Base-by-base conservation (phyloP, 2,888 invertebrate species). In the Vanessa cardui region DNA sequence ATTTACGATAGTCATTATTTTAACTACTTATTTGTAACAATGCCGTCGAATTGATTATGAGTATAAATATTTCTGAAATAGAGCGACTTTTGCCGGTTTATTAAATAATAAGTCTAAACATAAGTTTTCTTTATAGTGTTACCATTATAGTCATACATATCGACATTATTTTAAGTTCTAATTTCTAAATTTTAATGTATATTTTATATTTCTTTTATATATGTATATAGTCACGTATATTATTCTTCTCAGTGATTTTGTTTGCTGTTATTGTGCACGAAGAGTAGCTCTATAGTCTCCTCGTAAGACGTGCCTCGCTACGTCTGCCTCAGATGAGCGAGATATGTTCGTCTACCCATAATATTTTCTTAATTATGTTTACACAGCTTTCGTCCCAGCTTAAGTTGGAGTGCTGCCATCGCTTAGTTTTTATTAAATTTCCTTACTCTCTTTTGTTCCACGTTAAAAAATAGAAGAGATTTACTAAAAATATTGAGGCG, bases 331-430 rank as follows among this genome's bases (percentile, higher is more conserved):
- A 81, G 80, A 78, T 81, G 73, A 79, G 72, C 73, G 68, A 68
- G 72, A 72, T 73, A 72, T 73, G 74, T 73, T 71, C 67, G 59
- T 64, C 63, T 69, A 65, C 64, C 70, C 72, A 72, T 77, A 76
- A 80, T 76, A 79, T 76, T 72, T 74, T 75, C 74, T 73, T 83
- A 80, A 81, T 83, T 80, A 81, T 80, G 78, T 81, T 82, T 78
- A 76, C 77, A 65, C 72, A 70, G 74, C 70, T 66, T 70, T 66
- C 72, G 68, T 69, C 72, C 64, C 69, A 50, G 61, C 68, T 58
- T 54, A 67, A 63, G 66, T 73, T 72, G 73, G 72, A 75, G 74
- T 68, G 70, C 72, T 72, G 70, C 74, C 73, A 72, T 71, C 72
- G 66, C 73, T 73, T 63, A 72, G 72, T 68, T 66, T 74, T 76